A percentile compares a stretch with the other conserved stretches of the same genome.
Conservation (phyloP, 2,888 invertebrate genomes). For the Branchipolynoe longqiensis region DNA sequence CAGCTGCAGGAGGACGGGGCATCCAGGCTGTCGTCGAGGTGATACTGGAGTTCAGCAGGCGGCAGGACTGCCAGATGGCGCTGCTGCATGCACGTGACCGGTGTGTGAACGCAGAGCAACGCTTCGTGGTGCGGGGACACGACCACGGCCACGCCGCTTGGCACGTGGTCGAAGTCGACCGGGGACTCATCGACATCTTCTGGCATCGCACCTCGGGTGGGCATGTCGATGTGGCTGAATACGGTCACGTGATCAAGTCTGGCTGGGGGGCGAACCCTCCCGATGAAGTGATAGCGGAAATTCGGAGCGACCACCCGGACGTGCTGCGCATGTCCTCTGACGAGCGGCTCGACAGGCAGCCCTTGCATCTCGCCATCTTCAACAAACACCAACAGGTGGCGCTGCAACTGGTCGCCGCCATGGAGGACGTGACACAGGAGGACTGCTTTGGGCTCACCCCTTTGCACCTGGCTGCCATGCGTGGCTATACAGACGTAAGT, state of each 20-base stretch:
- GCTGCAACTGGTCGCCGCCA: slow-evolving; percentile 6
- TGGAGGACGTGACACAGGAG: slow-evolving; percentile 3
- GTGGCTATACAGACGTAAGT: slow-evolving; percentile 18
- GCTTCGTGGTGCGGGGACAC: slow-evolving; percentile 42
- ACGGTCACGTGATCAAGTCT: slow-evolving; percentile 45
- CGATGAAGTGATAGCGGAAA: slow-evolving; percentile 16
- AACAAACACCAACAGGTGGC: slow-evolving; percentile 1
- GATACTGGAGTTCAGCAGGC: not conserved
- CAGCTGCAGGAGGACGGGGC: slow-evolving; percentile 22
- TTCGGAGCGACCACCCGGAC: slow-evolving; percentile 21
- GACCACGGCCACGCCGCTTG: slow-evolving; percentile 36
- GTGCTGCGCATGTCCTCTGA: not conserved
- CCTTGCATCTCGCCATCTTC: slow-evolving; percentile 42
- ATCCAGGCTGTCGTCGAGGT: not conserved
- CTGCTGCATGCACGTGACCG: not conserved
- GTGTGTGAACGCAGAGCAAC: slow-evolving; percentile 20
- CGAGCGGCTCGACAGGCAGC: slow-evolving; percentile 5
- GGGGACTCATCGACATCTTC: slow-evolving; percentile 50
- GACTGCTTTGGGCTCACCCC: slow-evolving; percentile 52
- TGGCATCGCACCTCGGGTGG: slow-evolving; percentile 23
- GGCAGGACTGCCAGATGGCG: not conserved
- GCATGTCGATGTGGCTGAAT: slow-evolving; percentile 48
- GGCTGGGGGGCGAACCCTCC: slow-evolving; percentile 49
- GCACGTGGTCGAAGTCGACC: slow-evolving; percentile 49
- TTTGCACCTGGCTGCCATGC: slow-evolving; percentile 52